Conservation (phyloP, 2,797 vertebrate genomes). For the Epinephelus coioides region DNA sequence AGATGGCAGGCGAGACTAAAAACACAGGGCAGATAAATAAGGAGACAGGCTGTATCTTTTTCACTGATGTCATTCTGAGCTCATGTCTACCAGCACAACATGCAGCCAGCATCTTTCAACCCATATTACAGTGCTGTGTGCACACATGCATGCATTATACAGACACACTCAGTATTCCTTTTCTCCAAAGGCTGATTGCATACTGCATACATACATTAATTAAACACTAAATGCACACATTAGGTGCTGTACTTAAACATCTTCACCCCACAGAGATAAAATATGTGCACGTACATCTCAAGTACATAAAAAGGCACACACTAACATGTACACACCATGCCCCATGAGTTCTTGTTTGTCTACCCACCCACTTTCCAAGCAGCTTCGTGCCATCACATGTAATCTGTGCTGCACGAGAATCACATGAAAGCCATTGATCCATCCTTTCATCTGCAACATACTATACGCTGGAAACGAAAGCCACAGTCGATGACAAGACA, state of each 20-base stretch:
- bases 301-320: not conserved
- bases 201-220: not conserved
- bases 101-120: not conserved
- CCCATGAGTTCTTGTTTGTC: slow-evolving; percentile 17
- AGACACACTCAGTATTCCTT: not conserved
- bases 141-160: not conserved
- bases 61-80: not conserved
- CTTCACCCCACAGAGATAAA: not conserved
- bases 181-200: not conserved
- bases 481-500: slow-evolving; percentile 33
- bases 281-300: not conserved
- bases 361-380: slow-evolving; percentile 24
- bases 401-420: slow-evolving; percentile 26
- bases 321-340: not conserved
- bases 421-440: slow-evolving; percentile 36
- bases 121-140: not conserved
- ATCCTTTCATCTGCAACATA: slow-evolving; percentile 50
- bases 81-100: not conserved
- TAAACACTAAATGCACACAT: not conserved
- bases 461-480: slow-evolving; percentile 12
- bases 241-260: not conserved
- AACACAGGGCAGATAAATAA: not conserved
- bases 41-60: not conserved
- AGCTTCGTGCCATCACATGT: slow-evolving; percentile 4
- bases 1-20: not conserved